Conservation (phyloP, 2,113 vertebrate genomes). For the Cacatua alba region DNA sequence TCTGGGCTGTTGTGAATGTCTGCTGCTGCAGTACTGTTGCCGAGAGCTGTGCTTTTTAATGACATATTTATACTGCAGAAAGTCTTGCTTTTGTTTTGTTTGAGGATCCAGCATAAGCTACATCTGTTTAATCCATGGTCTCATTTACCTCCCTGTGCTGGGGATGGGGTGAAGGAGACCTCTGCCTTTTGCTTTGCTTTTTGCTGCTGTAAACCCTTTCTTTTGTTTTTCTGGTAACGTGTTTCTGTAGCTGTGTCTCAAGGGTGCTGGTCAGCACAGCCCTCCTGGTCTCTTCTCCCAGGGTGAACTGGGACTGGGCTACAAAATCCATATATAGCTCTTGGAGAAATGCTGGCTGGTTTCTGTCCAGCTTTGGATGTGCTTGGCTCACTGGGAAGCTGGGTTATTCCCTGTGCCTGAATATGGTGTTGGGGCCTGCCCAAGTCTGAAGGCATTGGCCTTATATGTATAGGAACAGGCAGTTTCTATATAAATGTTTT, state of each 20-base stretch:
- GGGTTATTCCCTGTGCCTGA: not conserved
- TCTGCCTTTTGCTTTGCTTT: not conserved
- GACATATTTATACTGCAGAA: not conserved
- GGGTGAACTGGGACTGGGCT: not conserved
- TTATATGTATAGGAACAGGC: slow-evolving; percentile 62
- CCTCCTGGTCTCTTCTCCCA: not conserved
- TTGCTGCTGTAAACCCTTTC: not conserved
- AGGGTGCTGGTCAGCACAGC: not conserved
- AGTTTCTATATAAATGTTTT: slow-evolving; percentile 64
- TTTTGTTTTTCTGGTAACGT: not conserved
- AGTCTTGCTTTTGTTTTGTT: not conserved
- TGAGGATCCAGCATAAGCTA: not conserved
- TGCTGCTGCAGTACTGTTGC: not conserved
- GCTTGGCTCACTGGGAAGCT: not conserved
- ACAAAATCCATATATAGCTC: slow-evolving; percentile 54
- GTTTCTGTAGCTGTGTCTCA: not conserved
- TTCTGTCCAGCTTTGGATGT: slow-evolving; percentile 51
- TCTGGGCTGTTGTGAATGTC: not conserved
- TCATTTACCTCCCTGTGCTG: not conserved
- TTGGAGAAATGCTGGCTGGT: slow-evolving; percentile 15
- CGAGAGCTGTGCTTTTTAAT: not conserved
- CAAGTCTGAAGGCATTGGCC: slow-evolving; percentile 42
- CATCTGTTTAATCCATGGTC: not conserved
- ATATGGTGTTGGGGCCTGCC: slow-evolving; percentile 29
- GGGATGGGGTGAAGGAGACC: not conserved